Base-by-base conservation (phyloP, 2,888 invertebrate genomes). In the Theretra japonica region DNA sequence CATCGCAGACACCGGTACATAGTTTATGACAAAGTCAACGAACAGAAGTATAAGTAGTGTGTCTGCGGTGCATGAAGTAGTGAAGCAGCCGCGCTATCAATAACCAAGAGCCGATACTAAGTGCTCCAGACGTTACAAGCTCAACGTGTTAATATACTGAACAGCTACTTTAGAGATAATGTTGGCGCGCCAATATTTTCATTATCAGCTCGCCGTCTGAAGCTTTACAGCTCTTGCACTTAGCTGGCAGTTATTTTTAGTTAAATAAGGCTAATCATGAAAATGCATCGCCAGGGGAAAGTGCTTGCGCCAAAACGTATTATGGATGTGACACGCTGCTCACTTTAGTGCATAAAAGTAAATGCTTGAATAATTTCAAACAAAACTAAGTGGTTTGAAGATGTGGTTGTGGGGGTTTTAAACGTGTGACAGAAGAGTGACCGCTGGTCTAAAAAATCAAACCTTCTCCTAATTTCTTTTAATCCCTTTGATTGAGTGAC, bases 61-160 rank as follows among this genome's bases (percentile, higher is more conserved):
- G 33, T 71, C 62, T 62, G 62, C 41, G 41, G 41, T 41, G 56
- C 56, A 53, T 56, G 53, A 65, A 62, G 30, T 62, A 53, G 33
- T 70, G 30, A 15, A 56, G 33, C 62, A 58, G 69, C 74, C 48
- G 30, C 72, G 68, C 70, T 76, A 76, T 76, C 73, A 74, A 74
- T 74, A 76, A 74, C 73, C 70, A 72, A 57, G 69, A 57, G 58
- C 72, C 68, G 71, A 73, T 74, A 70, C 68, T 88, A 87, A 89
- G 89, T 86, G 87, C 82, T 81, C 79, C 75, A 82, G 83, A 88
- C 86, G 85, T 87, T 87, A 88, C 82, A 83, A 84, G 86, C 86
- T 88, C 85, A 82, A 83, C 81, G 82, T 82, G 84, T 81, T 88
- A 86, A 88, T 88, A 86, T 87, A 87, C 85, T 84, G 85, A 85